phyloP scores from a whole-genome alignment of 1,140 invertebrate species.

The Hesperophylax magnus region DNA sequence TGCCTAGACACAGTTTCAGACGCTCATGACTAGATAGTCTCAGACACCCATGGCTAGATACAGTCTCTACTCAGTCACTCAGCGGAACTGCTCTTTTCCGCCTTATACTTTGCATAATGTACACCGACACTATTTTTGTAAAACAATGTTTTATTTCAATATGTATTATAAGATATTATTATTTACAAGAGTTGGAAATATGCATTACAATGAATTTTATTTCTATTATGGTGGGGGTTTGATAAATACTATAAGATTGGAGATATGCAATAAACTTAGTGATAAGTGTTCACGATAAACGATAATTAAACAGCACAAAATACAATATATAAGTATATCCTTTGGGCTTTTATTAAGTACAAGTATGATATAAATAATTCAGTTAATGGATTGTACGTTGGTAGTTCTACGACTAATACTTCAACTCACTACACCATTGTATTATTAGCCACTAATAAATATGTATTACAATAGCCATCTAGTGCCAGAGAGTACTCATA shows the following conservation, averaged over 20 bases:
- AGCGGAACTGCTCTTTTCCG: not conserved
- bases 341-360: not conserved
- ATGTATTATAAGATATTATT: not conserved
- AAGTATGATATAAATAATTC: not conserved
- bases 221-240: not conserved
- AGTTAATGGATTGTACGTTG: not conserved
- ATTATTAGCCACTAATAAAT: not conserved
- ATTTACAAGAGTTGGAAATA: constrained; percentile 24
- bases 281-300: constrained; percentile 13
- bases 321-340: not conserved
- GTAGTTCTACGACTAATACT: not conserved
- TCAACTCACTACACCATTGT: not conserved
- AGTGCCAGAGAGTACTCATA: too few species aligned
- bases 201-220: not conserved
- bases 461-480: too few species aligned
- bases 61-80: not conserved
- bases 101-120: constrained; percentile 37
- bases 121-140: constrained; percentile 26
- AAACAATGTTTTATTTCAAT: constrained; percentile 15
- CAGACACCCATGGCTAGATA: not conserved
- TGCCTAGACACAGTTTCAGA: too few species aligned
- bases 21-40: too few species aligned
- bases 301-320: constrained; percentile 4
- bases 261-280: constrained; percentile 25
- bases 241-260: constrained; percentile 17